Conservation (phyloP, 2,113 vertebrate genomes). For the Amazona guildingii region DNA sequence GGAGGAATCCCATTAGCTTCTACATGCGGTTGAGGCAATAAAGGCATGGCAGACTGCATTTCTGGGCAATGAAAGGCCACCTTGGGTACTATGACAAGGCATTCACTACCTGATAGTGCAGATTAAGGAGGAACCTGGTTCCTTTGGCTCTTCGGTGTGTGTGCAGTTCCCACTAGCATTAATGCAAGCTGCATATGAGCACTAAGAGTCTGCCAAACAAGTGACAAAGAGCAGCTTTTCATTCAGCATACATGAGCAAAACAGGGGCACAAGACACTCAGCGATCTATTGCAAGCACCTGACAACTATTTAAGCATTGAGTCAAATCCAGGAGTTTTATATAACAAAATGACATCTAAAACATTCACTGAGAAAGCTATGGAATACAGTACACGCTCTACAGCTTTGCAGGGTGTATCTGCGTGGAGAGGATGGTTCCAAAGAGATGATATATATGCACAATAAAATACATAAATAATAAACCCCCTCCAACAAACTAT, state of each 20-base stretch:
- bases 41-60: slow-evolving; percentile 6
- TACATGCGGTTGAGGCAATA: slow-evolving; percentile 20
- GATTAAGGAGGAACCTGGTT: slow-evolving; percentile 31
- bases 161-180: slow-evolving; percentile 1
- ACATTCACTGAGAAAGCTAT: background rate
- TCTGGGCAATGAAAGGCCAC: slow-evolving; percentile 29
- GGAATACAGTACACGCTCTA: background rate
- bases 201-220: slow-evolving; percentile 27
- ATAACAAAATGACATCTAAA: background rate
- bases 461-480: slow-evolving; percentile 3
- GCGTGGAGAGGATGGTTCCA: background rate
- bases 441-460: background rate
- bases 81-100: background rate
- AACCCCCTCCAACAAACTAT: background rate
- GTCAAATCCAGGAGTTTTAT: slow-evolving; percentile 22
- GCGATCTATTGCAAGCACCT: slow-evolving; percentile 27
- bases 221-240: slow-evolving; percentile 48
- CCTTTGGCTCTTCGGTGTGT: background rate
- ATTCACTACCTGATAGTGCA: background rate
- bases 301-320: slow-evolving; percentile 35
- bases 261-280: background rate
- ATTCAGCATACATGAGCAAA: background rate
- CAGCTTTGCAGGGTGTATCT: background rate
- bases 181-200: background rate
- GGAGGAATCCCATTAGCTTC: slow-evolving; percentile 28